These are phyloP conservation scores for Tamandua tetradactyla DNA, from an alignment of 2,797 vertebrate species.

Conservation along the genomic window DNA sequence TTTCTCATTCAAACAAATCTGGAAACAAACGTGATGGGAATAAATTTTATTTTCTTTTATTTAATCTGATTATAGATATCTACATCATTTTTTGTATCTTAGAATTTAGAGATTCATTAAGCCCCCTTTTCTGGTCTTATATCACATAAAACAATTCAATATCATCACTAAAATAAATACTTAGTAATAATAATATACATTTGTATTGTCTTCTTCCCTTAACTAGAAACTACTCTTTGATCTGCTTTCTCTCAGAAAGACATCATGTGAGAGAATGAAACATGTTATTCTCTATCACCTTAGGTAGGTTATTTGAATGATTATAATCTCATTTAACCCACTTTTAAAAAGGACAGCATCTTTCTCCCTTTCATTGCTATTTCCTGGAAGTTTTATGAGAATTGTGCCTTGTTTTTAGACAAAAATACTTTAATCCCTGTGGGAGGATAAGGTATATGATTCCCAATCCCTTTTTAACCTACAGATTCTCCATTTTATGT, in stretches of 20 bases:
- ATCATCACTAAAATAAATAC: neutral
- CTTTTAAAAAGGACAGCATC: neutral
- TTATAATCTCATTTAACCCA: neutral
- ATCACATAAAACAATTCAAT: neutral
- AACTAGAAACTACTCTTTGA: neutral
- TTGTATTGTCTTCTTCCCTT: neutral
- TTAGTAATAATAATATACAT: neutral
- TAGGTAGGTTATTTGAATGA: neutral
- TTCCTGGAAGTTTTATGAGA: slow-evolving; percentile 38
- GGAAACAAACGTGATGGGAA: neutral
- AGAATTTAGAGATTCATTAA: neutral
- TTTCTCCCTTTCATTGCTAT: neutral
- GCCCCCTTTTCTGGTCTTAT: neutral
- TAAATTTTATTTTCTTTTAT: neutral
- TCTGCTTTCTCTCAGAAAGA: neutral
- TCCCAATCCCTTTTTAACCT: neutral
- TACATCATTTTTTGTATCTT: neutral
- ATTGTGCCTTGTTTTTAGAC: neutral
- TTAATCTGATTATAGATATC: neutral
- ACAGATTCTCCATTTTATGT: neutral
- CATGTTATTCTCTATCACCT: neutral
- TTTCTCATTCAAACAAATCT: slow-evolving; percentile 16
- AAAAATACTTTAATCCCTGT: neutral
- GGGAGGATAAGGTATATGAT: neutral
- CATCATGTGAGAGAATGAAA: neutral